Evolutionary conservation across 1,140 invertebrate genomes (phyloP).

Genomic region (Trichonephila inaurata): DNA sequence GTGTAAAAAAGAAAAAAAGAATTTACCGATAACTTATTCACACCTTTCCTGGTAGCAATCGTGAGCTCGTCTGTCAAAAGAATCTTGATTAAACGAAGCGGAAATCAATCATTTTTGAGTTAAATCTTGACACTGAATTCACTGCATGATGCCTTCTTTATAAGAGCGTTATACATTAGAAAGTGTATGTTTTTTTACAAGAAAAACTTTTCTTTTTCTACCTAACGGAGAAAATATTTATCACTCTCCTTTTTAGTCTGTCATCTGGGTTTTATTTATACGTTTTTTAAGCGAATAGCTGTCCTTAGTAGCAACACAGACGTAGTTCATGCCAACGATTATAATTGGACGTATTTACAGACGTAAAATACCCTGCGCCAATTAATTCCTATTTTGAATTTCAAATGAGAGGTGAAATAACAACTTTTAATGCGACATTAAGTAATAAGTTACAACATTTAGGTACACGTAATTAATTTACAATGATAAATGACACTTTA

Average conservation of each 20-base stretch:
- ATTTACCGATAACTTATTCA: constrained; percentile 69
- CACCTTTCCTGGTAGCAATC: constrained; percentile 64
- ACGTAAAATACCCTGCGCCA: background rate
- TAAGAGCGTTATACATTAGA: constrained; percentile 62
- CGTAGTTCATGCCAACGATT: background rate
- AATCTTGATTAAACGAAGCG: constrained; percentile 70
- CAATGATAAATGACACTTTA: no score
- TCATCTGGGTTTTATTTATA: constrained; percentile 59
- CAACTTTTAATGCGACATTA: no score
- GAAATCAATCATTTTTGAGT: constrained; percentile 75
- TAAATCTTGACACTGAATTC: constrained; percentile 71
- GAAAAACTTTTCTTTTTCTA: constrained; percentile 3
- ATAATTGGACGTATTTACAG: background rate
- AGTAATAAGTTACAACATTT: no score
- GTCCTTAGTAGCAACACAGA: background rate
- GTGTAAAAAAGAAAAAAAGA: constrained; percentile 53
- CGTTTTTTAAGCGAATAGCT: constrained; percentile 4
- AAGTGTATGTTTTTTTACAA: background rate
- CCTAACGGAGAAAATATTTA: constrained; percentile 59
- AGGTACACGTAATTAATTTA: no score
- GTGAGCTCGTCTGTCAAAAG: constrained; percentile 69
- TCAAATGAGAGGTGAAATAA: background rate
- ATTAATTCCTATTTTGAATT: background rate
- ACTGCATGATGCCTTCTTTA: constrained; percentile 62
- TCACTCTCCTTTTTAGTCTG: constrained; percentile 63